Evolutionary conservation across 2,888 invertebrate genomes (phyloP).

Genomic region (Horisme vitalbata): DNA sequence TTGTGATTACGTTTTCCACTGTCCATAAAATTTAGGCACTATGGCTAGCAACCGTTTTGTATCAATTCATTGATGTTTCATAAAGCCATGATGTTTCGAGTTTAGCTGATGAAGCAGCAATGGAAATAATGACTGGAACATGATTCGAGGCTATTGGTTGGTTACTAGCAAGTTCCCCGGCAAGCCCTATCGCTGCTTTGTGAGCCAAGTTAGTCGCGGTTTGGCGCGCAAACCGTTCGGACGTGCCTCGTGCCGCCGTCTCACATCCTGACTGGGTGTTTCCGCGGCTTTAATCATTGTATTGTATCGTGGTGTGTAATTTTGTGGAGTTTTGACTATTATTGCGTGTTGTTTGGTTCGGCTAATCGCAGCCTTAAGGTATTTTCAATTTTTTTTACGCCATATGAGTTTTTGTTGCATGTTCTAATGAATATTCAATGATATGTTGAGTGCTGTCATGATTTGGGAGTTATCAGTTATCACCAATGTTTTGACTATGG

Average conservation of each 20-base stretch:
- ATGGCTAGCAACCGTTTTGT: conserved; percentile 2
- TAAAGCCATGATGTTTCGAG: background rate
- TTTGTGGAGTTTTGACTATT: conserved; percentile 46
- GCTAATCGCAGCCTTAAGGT: conserved; percentile 46
- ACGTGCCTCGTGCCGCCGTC: conserved; percentile 34
- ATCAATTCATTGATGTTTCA: conserved; percentile 15
- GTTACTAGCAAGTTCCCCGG: conserved; percentile 25
- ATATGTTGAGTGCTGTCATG: conserved; percentile 10
- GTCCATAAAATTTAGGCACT: conserved; percentile 11
- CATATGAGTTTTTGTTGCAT: conserved; percentile 21
- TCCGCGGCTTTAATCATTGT: conserved; percentile 39
- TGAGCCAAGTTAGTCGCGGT: conserved; percentile 52
- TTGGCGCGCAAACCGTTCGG: conserved; percentile 57
- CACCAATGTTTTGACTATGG: no score
- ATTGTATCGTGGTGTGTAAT: conserved; percentile 44
- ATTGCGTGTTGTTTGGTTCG: conserved; percentile 42
- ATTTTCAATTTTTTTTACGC: conserved; percentile 35
- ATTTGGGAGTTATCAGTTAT: conserved; percentile 5
- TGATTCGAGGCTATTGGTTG: conserved; percentile 8
- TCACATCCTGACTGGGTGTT: conserved; percentile 7
- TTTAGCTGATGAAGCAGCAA: conserved; percentile 18
- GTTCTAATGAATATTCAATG: conserved; percentile 22
- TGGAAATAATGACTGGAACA: conserved; percentile 21
- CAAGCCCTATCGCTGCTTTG: conserved; percentile 29
- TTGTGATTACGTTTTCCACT: conserved; percentile 28